Conservation (phyloP, 2,113 vertebrate genomes). For the Stegostoma tigrinum region DNA sequence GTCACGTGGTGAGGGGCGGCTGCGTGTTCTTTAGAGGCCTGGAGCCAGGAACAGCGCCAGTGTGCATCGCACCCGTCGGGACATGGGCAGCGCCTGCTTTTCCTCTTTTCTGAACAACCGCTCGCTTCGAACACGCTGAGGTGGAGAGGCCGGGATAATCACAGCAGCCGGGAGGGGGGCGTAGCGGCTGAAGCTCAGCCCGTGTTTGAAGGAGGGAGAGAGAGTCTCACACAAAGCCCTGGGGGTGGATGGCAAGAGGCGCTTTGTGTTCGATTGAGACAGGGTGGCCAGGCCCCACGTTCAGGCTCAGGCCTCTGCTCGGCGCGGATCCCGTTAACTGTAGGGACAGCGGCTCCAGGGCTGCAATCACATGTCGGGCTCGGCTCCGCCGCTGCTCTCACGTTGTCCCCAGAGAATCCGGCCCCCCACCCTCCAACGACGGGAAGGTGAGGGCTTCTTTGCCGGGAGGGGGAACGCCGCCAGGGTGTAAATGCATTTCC, state of each 20-base stretch:
- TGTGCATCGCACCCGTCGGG: no score
- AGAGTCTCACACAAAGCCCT: not conserved
- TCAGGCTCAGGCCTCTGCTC: not conserved
- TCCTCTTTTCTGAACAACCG: no score
- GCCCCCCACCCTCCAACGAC: no score
- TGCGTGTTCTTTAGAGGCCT: conserved; percentile 30
- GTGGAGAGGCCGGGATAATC: not conserved
- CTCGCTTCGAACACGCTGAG: not conserved
- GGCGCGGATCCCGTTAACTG: no score
- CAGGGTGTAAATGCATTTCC: not conserved
- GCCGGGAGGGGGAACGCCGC: not conserved
- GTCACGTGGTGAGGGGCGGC: conserved; percentile 21
- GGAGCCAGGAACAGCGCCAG: not conserved
- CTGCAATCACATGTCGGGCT: conserved; percentile 14
- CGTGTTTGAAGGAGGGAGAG: no score
- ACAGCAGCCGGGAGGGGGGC: not conserved
- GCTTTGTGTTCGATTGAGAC: not conserved
- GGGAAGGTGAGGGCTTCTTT: no score
- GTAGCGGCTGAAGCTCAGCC: no score
- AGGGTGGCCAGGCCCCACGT: no score
- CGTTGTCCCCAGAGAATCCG: no score
- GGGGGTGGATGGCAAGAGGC: not conserved
- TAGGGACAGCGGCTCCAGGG: no score
- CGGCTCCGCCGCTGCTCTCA: no score
- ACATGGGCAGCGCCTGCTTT: no score